These are phyloP conservation scores for Zosterops borbonicus DNA, from an alignment of 2,113 vertebrate genomes.

Conservation along the genomic window DNA sequence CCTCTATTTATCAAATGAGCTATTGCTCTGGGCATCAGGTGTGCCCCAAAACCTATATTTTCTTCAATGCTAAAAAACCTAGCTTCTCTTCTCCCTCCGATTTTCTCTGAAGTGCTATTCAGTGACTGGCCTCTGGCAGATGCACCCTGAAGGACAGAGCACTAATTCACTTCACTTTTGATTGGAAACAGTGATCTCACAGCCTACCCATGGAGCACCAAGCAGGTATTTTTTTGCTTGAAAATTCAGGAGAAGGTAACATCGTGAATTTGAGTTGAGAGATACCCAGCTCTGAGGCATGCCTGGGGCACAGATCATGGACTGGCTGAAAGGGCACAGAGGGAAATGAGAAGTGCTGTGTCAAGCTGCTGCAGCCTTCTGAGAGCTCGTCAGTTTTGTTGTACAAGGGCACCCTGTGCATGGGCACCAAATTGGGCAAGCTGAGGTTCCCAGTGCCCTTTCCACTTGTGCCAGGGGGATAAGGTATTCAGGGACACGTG, in stretches of 20 bases:
- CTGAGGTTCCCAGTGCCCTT: not conserved
- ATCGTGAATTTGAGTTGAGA: not conserved
- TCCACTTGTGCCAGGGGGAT: not conserved
- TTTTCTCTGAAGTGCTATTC: not conserved
- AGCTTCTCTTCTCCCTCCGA: not conserved
- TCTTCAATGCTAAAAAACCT: not conserved
- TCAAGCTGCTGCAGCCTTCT: not conserved
- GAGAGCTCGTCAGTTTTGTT: rapidly evolving
- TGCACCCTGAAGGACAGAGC: not conserved
- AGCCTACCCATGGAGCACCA: not conserved
- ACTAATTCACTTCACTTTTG: not conserved
- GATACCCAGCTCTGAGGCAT: not conserved
- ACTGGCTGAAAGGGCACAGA: not conserved
- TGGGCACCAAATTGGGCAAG: not conserved
- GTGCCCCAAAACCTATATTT: not conserved
- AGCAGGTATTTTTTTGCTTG: not conserved
- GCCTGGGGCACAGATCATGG: not conserved
- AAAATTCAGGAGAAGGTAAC: not conserved
- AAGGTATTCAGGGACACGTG: not conserved
- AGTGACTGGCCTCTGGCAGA: not conserved
- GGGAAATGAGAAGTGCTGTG: not conserved
- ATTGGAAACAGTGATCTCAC: not conserved
- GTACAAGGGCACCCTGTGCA: not conserved
- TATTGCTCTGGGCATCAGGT: not conserved
- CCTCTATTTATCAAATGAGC: not conserved